Evolutionary conservation across 2,113 vertebrate species (phyloP), one percentile per base, ranked within the genome.

Genomic region (Actenoides hombroni): DNA sequence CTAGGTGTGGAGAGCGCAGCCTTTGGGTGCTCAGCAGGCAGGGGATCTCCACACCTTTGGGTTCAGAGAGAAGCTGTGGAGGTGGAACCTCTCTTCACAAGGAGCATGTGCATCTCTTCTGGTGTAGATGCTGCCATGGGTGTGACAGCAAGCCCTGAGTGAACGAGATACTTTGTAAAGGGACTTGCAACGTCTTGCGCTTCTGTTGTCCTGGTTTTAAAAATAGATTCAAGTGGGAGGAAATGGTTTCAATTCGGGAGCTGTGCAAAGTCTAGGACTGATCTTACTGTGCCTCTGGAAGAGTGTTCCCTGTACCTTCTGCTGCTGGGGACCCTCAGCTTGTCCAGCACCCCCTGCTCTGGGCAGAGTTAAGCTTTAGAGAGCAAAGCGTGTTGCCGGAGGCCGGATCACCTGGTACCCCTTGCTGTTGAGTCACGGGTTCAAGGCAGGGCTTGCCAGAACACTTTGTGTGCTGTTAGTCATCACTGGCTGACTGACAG

Each of bases 221-320:
- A 96, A 95, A 86, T 82, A 92, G 75, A 64, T 74, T 35, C 26
- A 54, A 4, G 51, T 86, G 74, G 73, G 92, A 86, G 81, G 81
- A 87, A 85, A 39, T 33, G 33, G 57, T 79, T 89, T 91, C 26
- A 65, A 93, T 82, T 63, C 75, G 77, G 74, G 74, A 93, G 12
- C 28, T 85, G 56, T 71, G 65, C 39, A 8, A 44, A 85, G 65
- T 82, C 48, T 95, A 79, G 42, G 56, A 6, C 25, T 37, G 56
- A 19, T 79, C 24, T 64, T 57, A 15, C 2, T 49, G 25, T 11
- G 14, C 23, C 18, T 71, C 35, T 60, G 51, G 64, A 40, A 46
- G 35, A 63, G 63, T 33, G 17, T 63, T 86, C 12, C 15, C 4
- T 54, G 37, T 49, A 1, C 19, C 13, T 67, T 70, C 19, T 44